phyloP scores from a whole-genome alignment of 2,797 vertebrate species.

The Bucorvus abyssinicus region DNA sequence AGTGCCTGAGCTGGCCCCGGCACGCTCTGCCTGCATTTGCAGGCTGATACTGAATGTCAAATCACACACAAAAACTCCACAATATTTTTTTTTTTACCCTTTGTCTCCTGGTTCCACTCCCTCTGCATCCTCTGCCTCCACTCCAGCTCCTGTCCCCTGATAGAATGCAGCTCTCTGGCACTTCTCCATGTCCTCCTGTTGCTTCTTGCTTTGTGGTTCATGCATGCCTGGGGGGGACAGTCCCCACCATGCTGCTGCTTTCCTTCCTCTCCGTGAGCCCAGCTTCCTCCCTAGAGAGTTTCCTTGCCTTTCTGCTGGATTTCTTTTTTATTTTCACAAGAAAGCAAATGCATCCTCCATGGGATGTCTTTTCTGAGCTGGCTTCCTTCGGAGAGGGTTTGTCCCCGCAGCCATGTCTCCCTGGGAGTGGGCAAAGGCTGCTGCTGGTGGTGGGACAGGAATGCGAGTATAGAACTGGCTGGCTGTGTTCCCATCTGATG shows the following conservation, averaged over 20 bases:
- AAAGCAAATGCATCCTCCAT: background rate
- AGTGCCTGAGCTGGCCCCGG: constrained; percentile 3
- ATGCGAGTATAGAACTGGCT: background rate
- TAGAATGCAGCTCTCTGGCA: background rate
- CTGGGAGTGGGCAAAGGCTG: background rate
- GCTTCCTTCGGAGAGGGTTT: too few species aligned
- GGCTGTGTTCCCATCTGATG: background rate
- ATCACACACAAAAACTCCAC: background rate
- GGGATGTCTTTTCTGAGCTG: background rate
- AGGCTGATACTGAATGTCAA: background rate
- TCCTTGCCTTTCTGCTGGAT: background rate
- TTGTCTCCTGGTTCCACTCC: background rate
- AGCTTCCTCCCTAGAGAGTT: background rate
- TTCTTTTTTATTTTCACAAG: background rate
- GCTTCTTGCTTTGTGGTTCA: background rate
- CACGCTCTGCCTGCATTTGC: accelerated
- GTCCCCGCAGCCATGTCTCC: background rate
- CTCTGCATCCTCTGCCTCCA: background rate
- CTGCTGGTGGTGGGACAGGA: background rate
- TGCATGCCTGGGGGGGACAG: background rate
- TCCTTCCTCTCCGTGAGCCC: background rate
- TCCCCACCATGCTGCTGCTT: background rate
- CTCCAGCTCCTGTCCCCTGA: background rate
- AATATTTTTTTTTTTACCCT: background rate
- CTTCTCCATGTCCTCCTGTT: background rate